Evolutionary conservation across 2,888 invertebrate species (phyloP), one percentile per base, ranked within the genome.

Genomic region (Drosophila longiperda): DNA sequence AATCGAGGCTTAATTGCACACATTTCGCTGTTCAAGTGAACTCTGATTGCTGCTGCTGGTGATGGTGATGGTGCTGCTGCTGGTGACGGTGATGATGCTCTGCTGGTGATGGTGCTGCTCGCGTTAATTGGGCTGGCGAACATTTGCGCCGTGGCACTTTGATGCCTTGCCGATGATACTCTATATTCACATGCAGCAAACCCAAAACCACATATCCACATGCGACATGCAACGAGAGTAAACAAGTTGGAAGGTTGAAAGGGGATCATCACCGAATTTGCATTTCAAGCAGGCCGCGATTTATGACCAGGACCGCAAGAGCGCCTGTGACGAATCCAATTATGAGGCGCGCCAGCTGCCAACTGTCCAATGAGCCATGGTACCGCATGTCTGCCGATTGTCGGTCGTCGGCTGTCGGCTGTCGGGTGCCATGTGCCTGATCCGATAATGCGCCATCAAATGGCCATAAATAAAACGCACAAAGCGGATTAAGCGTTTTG

Each of bases 241-340:
- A 45, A 8, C 26, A 45, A 23, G 36, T n/a, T 5, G 15, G 20
- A 26, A 17, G 6, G 9, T 17, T n/a, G n/a, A n/a, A n/a, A 17
- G 26, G 17, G 17, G 17, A 26, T 55, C 55, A 26, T 12, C 79
- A 70, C 62, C 76, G 55, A 89, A 88, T 88, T 88, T 88, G 89
- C 87, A 88, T 88, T 87, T 89, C 84, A 84, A 86, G 79, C 87
- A 86, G 88, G 70, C 83, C 86, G 86, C 86, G 89, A 88, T 88
- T 88, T 88, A 89, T 88, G 89, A 84, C 75, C 77, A 75, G 70
- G 64, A 71, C 68, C 66, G 62, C 70, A 20, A 60, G 58, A 62
- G 71, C 53, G 78, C 74, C 87, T 90, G 90, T 88, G 88, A 88
- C 90, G 90, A 90, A 88, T 88, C 88, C 88, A 88, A 88, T 88